Percentiles rank a stretch among this genome's conserved stretches.
Evolutionary conservation across 1,140 invertebrate genomes (phyloP).

Genomic region (Carcinoscorpius rotundicauda): DNA sequence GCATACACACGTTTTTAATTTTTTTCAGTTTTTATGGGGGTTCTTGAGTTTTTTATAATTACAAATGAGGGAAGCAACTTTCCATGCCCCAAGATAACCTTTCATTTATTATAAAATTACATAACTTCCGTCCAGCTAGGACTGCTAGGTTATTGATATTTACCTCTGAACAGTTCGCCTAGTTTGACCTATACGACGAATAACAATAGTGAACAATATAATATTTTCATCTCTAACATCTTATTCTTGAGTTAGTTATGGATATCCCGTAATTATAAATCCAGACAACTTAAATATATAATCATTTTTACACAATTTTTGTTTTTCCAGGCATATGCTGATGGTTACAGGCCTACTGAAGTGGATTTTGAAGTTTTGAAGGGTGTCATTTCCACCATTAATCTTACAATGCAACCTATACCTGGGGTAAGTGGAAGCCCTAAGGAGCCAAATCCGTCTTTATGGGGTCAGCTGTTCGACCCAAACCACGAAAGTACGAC

Average conservation of each 20-base stretch:
- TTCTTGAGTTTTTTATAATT: too few relatives aligned
- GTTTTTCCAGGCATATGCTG: conserved; percentile 56
- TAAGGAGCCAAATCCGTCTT: background rate
- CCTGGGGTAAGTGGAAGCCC: conserved; percentile 55
- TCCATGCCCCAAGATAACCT: too few relatives aligned
- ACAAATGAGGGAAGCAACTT: too few relatives aligned
- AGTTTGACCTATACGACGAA: background rate
- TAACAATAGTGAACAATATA: background rate
- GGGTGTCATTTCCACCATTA: conserved; percentile 65
- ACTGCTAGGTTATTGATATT: too few relatives aligned
- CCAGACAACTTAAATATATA: background rate
- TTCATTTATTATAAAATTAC: too few relatives aligned
- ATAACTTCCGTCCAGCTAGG: too few relatives aligned
- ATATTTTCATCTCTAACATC: background rate
- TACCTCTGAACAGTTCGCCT: too few relatives aligned
- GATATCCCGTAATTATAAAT: background rate
- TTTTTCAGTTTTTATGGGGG: too few relatives aligned
- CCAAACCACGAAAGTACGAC: too few relatives aligned
- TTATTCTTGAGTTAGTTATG: background rate
- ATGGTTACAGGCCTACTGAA: conserved; percentile 65
- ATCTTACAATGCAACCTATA: conserved; percentile 58
- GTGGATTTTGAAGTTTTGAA: conserved; percentile 76
- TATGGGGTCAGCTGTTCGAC: too few relatives aligned
- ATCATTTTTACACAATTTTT: background rate
- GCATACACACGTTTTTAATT: too few relatives aligned